Conservation (phyloP, 2,888 invertebrate genomes). For the Aelia acuminata region DNA sequence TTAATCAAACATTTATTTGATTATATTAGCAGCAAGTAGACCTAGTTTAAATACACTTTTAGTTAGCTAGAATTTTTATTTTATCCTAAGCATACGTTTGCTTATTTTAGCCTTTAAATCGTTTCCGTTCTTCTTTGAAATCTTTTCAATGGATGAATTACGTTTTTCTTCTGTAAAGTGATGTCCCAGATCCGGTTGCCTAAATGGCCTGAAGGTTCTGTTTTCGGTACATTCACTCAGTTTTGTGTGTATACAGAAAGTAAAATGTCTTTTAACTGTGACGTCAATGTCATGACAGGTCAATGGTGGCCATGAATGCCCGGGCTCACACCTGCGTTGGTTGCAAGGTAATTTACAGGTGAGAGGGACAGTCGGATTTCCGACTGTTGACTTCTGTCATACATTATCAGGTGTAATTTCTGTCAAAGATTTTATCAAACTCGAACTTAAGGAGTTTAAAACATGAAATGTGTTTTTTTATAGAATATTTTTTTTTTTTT, state of each 20-base stretch:
- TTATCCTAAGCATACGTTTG: too few species aligned
- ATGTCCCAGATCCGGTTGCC: neutral
- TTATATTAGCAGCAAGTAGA: too few species aligned
- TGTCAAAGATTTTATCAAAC: too few species aligned
- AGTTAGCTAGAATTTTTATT: too few species aligned
- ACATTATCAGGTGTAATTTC: too few species aligned
- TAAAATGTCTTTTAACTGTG: constrained; percentile 19
- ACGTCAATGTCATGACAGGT: neutral
- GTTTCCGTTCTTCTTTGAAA: too few species aligned
- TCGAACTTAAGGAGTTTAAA: too few species aligned
- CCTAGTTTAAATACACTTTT: too few species aligned
- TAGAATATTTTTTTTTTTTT: too few species aligned
- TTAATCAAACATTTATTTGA: too few species aligned
- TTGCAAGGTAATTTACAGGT: neutral
- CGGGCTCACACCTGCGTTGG: neutral
- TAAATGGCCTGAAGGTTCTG: neutral
- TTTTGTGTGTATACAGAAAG: neutral
- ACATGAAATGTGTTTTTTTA: too few species aligned
- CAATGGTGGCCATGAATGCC: neutral
- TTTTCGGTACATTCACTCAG: neutral
- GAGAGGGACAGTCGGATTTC: neutral
- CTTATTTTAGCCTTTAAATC: too few species aligned
- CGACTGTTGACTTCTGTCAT: neutral
- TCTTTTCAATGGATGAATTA: neutral
- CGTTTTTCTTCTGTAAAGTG: neutral